Evolutionary conservation across 2,113 vertebrate genomes (phyloP).

Genomic region (Nycticebus coucang): DNA sequence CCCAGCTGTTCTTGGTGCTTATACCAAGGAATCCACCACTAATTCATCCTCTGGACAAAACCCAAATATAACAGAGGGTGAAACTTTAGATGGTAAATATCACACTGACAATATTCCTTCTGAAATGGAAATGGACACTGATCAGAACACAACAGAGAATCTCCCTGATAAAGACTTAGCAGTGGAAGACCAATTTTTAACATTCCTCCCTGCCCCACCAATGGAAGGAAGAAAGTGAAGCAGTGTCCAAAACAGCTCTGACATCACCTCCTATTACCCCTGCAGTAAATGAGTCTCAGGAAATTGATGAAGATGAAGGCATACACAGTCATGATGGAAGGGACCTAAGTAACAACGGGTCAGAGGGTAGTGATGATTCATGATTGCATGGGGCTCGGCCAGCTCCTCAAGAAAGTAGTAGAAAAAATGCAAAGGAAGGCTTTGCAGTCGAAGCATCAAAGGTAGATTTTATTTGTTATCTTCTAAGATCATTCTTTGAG

Average conservation of each 20-base stretch:
- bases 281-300: constrained; percentile 82
- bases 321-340: constrained; percentile 98
- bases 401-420: constrained; percentile 72
- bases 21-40: constrained; percentile 49
- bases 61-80: constrained; percentile 38
- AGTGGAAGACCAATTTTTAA: not conserved
- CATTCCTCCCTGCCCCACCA: not conserved
- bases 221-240: constrained; percentile 58
- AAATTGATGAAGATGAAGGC: constrained; percentile 96
- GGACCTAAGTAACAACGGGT: constrained; percentile 95
- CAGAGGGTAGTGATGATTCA: constrained; percentile 96
- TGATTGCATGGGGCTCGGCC: constrained; percentile 90
- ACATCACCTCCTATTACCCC: constrained; percentile 74
- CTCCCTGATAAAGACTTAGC: constrained; percentile 37
- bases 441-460: constrained; percentile 75
- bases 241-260: constrained; percentile 71
- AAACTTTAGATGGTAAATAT: not conserved
- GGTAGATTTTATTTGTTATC: constrained; percentile 92
- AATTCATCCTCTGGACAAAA: constrained; percentile 57
- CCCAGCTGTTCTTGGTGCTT: not conserved
- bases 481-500: constrained; percentile 97
- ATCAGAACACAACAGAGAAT: constrained; percentile 48
- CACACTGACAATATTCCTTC: constrained; percentile 52
- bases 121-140: constrained; percentile 62
- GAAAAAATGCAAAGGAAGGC: constrained; percentile 82